A percentile compares a stretch with the other conserved stretches of the same genome.
Conservation (phyloP, 2,113 vertebrate genomes). For the Helogale parvula region DNA sequence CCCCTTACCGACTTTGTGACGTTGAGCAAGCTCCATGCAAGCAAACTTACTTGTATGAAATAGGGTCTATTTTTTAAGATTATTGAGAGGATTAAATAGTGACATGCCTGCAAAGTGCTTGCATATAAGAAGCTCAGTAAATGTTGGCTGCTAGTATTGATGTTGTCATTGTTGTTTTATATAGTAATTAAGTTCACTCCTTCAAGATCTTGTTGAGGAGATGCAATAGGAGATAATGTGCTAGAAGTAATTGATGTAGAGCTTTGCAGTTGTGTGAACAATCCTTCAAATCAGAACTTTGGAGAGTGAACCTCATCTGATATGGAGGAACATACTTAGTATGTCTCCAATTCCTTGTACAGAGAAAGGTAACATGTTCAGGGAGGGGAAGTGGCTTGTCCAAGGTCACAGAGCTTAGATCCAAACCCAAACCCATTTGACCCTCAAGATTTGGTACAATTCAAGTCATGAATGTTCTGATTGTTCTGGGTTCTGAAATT, state of each 20-base stretch:
- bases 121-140: not conserved
- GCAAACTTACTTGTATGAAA: not conserved
- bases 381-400: not conserved
- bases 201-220: not conserved
- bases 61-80: not conserved
- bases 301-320: not conserved
- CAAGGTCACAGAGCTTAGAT: not conserved
- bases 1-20: not conserved
- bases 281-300: not conserved
- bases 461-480: not conserved
- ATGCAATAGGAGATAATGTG: not conserved
- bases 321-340: not conserved
- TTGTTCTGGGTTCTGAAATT: slow-evolving; percentile 25
- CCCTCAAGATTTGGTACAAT: slow-evolving; percentile 18
- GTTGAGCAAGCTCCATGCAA: not conserved
- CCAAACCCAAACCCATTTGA: not conserved
- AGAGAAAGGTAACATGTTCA: not conserved
- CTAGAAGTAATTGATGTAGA: not conserved
- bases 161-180: not conserved
- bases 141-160: not conserved
- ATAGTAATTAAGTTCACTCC: not conserved
- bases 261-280: not conserved
- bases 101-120: not conserved
- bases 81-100: not conserved
- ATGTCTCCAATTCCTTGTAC: not conserved